phyloP scores from a whole-genome alignment of 2,797 vertebrate species.

The Lophotriccus pileatus region DNA sequence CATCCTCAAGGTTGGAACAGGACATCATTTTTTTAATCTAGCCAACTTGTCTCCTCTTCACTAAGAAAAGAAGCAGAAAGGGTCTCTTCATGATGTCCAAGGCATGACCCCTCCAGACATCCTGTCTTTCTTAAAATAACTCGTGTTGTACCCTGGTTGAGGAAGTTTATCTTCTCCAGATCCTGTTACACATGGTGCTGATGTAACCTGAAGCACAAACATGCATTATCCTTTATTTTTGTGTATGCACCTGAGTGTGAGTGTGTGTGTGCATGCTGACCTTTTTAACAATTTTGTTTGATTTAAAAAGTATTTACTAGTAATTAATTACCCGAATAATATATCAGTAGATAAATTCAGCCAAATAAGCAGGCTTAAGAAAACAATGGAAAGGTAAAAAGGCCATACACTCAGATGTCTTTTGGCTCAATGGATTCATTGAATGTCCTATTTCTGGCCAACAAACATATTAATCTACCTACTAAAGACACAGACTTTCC shows the following conservation, averaged over 20 bases:
- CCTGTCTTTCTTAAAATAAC: constrained; percentile 46
- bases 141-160: not conserved
- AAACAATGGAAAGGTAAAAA: not conserved
- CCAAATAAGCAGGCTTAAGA: not conserved
- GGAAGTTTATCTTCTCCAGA: constrained; percentile 51
- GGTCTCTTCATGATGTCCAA: not conserved
- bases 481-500: not conserved
- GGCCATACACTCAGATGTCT: not conserved
- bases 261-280: not conserved
- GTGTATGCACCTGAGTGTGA: not conserved
- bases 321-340: not conserved
- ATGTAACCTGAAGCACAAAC: not conserved
- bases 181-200: not conserved
- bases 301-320: not conserved
- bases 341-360: not conserved
- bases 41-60: not conserved
- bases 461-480: not conserved
- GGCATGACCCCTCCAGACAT: not conserved
- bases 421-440: not conserved
- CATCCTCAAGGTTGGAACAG: not conserved
- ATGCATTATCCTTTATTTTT: not conserved
- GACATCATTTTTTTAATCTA: not conserved
- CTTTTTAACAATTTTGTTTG: not conserved
- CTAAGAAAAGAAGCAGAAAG: not conserved
- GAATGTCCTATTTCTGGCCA: not conserved